phyloP scores from a whole-genome alignment of 2,113 vertebrate species.

The Nyctereutes procyonoides region DNA sequence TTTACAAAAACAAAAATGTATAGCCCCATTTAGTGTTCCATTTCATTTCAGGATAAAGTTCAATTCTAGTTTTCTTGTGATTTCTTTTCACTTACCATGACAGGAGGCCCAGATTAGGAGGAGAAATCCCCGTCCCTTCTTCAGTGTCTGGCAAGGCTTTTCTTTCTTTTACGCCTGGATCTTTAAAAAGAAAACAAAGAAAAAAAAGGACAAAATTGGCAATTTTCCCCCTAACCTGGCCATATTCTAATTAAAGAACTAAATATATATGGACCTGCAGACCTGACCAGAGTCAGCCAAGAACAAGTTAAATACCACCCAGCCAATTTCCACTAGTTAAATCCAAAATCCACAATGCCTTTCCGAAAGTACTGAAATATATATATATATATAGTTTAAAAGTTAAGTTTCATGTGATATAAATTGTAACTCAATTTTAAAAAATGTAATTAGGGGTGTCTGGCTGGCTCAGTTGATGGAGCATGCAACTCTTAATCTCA shows the following conservation, averaged over 20 bases:
- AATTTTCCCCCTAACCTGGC: constrained; percentile 33
- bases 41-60: neutral
- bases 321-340: neutral
- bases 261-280: neutral
- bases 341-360: neutral
- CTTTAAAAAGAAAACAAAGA: constrained; percentile 69
- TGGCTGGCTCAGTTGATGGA: neutral
- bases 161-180: constrained; percentile 76
- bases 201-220: neutral
- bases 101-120: constrained; percentile 85
- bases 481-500: neutral
- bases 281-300: neutral
- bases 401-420: neutral
- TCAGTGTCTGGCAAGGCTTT: constrained; percentile 70
- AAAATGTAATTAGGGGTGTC: neutral
- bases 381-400: neutral
- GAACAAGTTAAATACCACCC: neutral
- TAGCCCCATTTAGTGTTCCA: neutral
- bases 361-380: neutral
- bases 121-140: constrained; percentile 80
- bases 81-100: constrained; percentile 86
- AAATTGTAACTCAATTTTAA: neutral
- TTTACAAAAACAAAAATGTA: constrained; percentile 23
- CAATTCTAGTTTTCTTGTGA: neutral
- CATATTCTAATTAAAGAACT: constrained; percentile 39